Evolutionary conservation across 1,140 invertebrate genomes (phyloP).

Genomic region (Drosophila trapezifrons): DNA sequence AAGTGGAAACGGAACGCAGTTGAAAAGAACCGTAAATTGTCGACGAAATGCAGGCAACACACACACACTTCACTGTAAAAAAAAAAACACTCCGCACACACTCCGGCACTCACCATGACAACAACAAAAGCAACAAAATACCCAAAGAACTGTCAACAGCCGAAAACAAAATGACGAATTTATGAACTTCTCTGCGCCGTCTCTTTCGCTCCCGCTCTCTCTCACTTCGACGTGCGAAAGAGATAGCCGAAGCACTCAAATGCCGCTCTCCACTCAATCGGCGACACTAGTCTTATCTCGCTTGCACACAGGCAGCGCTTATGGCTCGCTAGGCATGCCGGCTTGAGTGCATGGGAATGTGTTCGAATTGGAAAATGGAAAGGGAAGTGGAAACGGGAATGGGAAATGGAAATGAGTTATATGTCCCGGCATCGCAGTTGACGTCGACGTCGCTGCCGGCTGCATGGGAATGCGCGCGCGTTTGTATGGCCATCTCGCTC

Average conservation of each 20-base stretch:
- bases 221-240: constrained; percentile 6
- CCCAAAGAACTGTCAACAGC: constrained; percentile 77
- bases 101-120: constrained; percentile 40
- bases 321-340: constrained; percentile 6
- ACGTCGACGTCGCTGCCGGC: constrained; percentile 42
- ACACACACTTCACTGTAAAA: constrained; percentile 40
- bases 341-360: constrained; percentile 68
- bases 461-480: constrained; percentile 58
- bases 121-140: constrained; percentile 58
- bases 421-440: constrained; percentile 39
- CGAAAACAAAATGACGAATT: constrained; percentile 84
- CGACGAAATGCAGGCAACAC: constrained; percentile 52
- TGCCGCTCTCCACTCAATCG: constrained; percentile 23
- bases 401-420: constrained; percentile 72
- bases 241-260: constrained; percentile 11
- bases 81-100: constrained; percentile 2
- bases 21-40: constrained; percentile 52
- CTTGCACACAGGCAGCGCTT: constrained; percentile 17
- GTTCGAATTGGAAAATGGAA: constrained; percentile 69
- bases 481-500: constrained; percentile 50
- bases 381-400: constrained; percentile 19
- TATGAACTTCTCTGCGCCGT: constrained; percentile 75
- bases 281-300: constrained; percentile 40
- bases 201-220: constrained; percentile 24
- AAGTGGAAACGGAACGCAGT: constrained; percentile 43